phyloP scores from a whole-genome alignment of 2,797 vertebrate species.

The Tolypeutes matacus region DNA sequence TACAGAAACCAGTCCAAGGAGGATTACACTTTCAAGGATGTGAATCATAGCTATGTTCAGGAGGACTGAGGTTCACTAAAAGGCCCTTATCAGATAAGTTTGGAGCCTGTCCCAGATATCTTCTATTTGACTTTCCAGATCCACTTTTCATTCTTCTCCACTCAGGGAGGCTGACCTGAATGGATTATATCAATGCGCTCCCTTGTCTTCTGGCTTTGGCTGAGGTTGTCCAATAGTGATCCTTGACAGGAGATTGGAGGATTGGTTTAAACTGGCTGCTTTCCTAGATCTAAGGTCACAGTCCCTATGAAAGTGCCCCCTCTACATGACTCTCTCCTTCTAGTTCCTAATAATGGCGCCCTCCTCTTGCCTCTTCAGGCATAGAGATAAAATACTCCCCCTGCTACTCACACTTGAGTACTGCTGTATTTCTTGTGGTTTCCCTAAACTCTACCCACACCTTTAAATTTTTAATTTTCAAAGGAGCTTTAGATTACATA shows the following conservation, averaged over 20 bases:
- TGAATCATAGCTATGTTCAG: background rate
- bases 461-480: no score
- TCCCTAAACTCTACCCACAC: background rate
- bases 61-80: background rate
- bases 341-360: background rate
- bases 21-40: background rate
- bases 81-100: background rate
- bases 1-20: background rate
- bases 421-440: background rate
- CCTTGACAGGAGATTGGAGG: background rate
- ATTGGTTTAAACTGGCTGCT: background rate
- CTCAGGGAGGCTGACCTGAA: background rate
- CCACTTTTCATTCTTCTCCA: background rate
- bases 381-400: background rate
- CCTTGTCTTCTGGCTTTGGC: background rate
- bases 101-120: background rate
- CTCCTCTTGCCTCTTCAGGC: background rate
- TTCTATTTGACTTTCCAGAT: background rate
- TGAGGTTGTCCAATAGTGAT: background rate
- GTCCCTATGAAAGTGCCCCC: background rate
- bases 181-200: background rate
- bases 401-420: background rate
- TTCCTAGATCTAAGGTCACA: background rate
- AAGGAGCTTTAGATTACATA: no score
- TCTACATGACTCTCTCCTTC: background rate